Conservation (phyloP, 2,888 invertebrate species). For the Rhaphigaster nebulosa region DNA sequence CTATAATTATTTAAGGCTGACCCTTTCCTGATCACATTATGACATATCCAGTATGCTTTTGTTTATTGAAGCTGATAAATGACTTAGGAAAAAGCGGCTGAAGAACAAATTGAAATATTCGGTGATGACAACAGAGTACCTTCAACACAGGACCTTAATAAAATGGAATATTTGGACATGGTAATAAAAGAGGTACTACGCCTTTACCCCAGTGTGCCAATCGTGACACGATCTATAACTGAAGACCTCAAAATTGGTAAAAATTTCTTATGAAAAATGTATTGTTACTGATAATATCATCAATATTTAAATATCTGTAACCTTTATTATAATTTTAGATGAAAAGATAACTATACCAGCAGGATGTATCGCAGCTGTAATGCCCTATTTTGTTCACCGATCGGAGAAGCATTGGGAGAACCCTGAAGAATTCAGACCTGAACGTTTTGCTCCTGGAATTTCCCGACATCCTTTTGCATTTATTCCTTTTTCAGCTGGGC, state of each 20-base stretch:
- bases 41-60: not conserved
- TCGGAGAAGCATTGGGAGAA: conserved; percentile 69
- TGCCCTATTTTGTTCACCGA: conserved; percentile 67
- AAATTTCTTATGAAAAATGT: not conserved
- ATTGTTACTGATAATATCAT: not conserved
- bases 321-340: conserved; percentile 39
- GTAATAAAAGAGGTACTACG: conserved; percentile 41
- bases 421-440: conserved; percentile 70
- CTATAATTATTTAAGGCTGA: too few species aligned
- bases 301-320: not conserved
- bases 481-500: conserved; percentile 70
- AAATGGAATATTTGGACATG: conserved; percentile 52
- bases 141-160: conserved; percentile 31
- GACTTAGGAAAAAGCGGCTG: conserved; percentile 33
- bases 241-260: conserved; percentile 44
- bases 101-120: conserved; percentile 37
- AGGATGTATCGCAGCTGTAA: conserved; percentile 64
- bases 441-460: conserved; percentile 68
- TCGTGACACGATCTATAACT: conserved; percentile 33
- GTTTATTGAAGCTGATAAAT: not conserved
- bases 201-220: conserved; percentile 50
- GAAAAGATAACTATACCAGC: conserved; percentile 64
- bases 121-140: conserved; percentile 13
- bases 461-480: conserved; percentile 70
- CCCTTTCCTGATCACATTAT: not conserved